Percentiles rank a stretch among this genome's conserved stretches.
phyloP scores from a whole-genome alignment of 2,797 vertebrate species.

The Trachurus trachurus region DNA sequence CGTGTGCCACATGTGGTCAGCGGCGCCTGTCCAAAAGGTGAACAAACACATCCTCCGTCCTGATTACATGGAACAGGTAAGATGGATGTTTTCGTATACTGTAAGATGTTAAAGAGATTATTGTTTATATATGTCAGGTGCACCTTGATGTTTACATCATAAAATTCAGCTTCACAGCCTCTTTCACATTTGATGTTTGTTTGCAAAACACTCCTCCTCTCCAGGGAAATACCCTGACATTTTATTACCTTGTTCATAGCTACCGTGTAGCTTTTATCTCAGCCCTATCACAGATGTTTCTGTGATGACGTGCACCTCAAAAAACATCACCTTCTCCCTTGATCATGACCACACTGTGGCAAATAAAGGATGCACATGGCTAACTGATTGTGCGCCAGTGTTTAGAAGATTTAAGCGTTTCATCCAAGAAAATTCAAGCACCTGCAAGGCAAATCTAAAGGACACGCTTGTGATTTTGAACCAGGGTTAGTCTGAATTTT shows the following conservation, averaged over 20 bases:
- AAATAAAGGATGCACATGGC: background rate
- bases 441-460: slow-evolving; percentile 45
- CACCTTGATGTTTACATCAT: slow-evolving; percentile 11
- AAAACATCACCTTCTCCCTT: slow-evolving; percentile 15
- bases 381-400: slow-evolving; percentile 16
- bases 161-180: background rate
- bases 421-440: slow-evolving; percentile 47
- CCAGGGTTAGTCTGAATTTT: slow-evolving; percentile 19
- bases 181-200: slow-evolving; percentile 19
- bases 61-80: background rate
- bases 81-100: slow-evolving; percentile 7
- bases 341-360: slow-evolving; percentile 9
- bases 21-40: slow-evolving; percentile 12
- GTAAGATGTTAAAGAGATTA: background rate
- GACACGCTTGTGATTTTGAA: slow-evolving; percentile 50
- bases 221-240: background rate
- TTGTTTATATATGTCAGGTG: background rate
- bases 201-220: background rate
- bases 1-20: slow-evolving; percentile 39
- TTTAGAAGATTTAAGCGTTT: slow-evolving; percentile 46
- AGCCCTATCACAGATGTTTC: slow-evolving; percentile 16
- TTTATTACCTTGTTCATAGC: slow-evolving; percentile 11
- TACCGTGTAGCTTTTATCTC: slow-evolving; percentile 3
- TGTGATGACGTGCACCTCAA: slow-evolving; percentile 11
- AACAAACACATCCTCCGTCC: slow-evolving; percentile 17